Conservation (phyloP, 2,113 vertebrate species). For the Paralichthys olivaceus region DNA sequence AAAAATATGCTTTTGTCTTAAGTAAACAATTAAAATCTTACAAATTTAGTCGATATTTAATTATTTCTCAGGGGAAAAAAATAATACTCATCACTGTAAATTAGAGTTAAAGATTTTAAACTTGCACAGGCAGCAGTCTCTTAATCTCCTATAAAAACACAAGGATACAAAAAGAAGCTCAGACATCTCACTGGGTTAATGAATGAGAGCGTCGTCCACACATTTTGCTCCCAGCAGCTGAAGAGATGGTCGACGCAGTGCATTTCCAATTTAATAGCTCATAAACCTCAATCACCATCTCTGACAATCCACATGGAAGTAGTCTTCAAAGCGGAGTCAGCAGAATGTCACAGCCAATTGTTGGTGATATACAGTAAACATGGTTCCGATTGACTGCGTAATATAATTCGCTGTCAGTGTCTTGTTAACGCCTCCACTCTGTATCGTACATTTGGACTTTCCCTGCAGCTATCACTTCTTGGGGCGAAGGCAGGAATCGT, state of each 20-base stretch:
- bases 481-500: not conserved
- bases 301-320: constrained; percentile 12
- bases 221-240: constrained; percentile 18
- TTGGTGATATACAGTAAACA: constrained; percentile 3
- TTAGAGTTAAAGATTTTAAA: constrained; percentile 11
- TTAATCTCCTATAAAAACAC: constrained; percentile 48
- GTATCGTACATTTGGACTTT: not conserved
- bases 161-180: not conserved
- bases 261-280: constrained; percentile 52
- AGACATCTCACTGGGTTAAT: constrained; percentile 15
- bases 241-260: not conserved
- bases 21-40: not conserved
- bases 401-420: not conserved
- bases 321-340: constrained; percentile 20
- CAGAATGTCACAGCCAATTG: constrained; percentile 28
- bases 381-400: not conserved
- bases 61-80: constrained; percentile 7
- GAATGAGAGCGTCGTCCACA: constrained; percentile 19
- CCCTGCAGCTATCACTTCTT: not conserved
- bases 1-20: not conserved
- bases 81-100: not conserved
- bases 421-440: not conserved
- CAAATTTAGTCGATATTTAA: constrained; percentile 8
- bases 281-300: constrained; percentile 39
- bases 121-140: constrained; percentile 34